Conservation (phyloP, 2,797 vertebrate genomes). For the Melanotaenia maccullochi region DNA sequence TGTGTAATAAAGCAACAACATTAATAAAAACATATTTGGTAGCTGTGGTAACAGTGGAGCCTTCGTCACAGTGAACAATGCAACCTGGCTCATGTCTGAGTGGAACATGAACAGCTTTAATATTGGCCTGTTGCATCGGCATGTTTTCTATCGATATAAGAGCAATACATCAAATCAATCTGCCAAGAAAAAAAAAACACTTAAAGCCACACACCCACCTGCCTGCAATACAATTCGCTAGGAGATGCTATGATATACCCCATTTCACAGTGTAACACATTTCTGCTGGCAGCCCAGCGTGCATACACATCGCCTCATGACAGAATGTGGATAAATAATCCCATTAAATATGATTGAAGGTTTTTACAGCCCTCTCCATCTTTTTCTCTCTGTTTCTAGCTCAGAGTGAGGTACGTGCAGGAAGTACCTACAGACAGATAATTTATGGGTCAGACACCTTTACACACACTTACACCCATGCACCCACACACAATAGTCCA, state of each 20-base stretch:
- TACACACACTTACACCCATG: conserved; percentile 34
- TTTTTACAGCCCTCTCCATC: conserved; percentile 64
- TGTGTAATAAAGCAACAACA: conserved; percentile 46
- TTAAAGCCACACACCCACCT: conserved; percentile 41
- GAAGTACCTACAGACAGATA: conserved; percentile 71
- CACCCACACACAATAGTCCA: conserved; percentile 43
- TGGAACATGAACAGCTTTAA: conserved; percentile 53
- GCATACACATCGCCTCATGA: conserved; percentile 60
- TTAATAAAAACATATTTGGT: conserved; percentile 52
- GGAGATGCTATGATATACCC: conserved; percentile 56
- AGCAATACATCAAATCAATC: conserved; percentile 50
- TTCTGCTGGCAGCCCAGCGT: conserved; percentile 48
- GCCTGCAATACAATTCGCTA: conserved; percentile 54
- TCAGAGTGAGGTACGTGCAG: conserved; percentile 70
- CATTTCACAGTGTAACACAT: conserved; percentile 55
- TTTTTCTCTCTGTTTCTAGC: conserved; percentile 43
- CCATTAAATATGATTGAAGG: conserved; percentile 78
- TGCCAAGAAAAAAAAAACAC: conserved; percentile 4
- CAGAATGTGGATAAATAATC: conserved; percentile 78
- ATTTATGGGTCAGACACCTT: conserved; percentile 72
- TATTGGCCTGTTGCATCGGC: conserved; percentile 28
- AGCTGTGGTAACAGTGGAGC: conserved; percentile 16
- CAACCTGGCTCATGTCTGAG: conserved; percentile 29
- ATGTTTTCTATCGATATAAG: conserved; percentile 28
- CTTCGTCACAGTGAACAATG: conserved; percentile 28